Percentiles rank a stretch among this genome's conserved stretches.
Conservation (phyloP, 2,797 vertebrate species). For the Microtus californicus region DNA sequence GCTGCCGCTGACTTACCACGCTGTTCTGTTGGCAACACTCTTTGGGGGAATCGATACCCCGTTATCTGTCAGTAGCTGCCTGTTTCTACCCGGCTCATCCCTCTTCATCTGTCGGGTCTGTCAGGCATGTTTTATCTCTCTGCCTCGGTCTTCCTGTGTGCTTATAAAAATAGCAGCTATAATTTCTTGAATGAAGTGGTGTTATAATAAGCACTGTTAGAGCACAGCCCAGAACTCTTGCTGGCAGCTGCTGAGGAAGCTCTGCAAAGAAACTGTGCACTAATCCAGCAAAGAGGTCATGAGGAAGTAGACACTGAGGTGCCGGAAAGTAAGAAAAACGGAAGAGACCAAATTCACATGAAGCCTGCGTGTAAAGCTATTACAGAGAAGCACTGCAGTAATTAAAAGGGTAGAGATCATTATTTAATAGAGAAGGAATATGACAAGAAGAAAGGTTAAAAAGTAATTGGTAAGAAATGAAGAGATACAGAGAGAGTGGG, state of each 20-base stretch:
- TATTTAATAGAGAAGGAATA: neutral
- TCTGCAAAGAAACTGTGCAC: neutral
- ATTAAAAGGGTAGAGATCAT: neutral
- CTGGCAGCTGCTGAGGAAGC: neutral
- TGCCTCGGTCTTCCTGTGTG: neutral
- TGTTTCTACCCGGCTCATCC: neutral
- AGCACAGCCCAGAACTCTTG: neutral
- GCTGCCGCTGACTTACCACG: neutral
- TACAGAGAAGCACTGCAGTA: neutral
- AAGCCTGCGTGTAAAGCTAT: neutral
- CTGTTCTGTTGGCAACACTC: neutral
- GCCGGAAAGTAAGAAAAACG: neutral
- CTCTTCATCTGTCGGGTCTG: neutral
- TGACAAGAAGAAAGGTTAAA: neutral
- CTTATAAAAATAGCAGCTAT: constrained; percentile 59
- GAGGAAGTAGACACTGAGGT: neutral
- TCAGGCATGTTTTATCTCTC: neutral
- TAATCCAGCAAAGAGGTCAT: neutral
- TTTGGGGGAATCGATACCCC: neutral
- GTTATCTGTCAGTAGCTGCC: constrained; percentile 35
- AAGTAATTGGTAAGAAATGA: no score
- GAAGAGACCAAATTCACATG: neutral
- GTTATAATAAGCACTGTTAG: constrained; percentile 7
- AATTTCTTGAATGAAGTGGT: constrained; percentile 43
- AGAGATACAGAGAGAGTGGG: no score